These are phyloP conservation scores for Phenganax subtilis DNA, from an alignment of 92 coral and sea anemone genomes.

Conservation along the genomic window DNA sequence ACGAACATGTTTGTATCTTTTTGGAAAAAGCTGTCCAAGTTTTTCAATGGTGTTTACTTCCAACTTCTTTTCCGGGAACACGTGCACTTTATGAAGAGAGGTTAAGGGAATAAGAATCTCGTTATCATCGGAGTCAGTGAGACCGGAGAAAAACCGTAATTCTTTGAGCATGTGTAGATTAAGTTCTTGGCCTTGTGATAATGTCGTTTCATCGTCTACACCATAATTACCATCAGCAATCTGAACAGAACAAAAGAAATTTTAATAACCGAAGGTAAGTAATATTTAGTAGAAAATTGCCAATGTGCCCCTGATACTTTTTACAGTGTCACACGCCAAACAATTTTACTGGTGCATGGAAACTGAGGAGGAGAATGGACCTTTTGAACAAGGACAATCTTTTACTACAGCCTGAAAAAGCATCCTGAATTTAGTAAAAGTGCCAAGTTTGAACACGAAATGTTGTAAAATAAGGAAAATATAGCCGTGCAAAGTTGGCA, in stretches of 20 bases:
- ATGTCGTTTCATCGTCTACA: slow-evolving; percentile 81
- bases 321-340: no score
- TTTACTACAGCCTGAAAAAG: no score
- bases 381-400: no score
- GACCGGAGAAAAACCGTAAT: slow-evolving; percentile 23
- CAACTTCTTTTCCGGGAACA: slow-evolving; percentile 61
- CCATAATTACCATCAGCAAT: slow-evolving; percentile 78
- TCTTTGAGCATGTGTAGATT: slow-evolving; percentile 69
- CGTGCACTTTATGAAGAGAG: slow-evolving; percentile 79
- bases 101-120: slow-evolving; percentile 79
- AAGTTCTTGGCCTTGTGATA: slow-evolving; percentile 78
- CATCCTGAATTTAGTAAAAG: no score
- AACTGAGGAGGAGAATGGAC: no score
- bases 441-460: no score
- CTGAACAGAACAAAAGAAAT: not conserved
- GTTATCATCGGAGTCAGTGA: slow-evolving; percentile 33
- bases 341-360: no score
- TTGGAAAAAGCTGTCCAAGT: slow-evolving; percentile 52
- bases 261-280: no score
- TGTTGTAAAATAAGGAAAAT: no score
- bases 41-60: slow-evolving; percentile 62
- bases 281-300: no score
- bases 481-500: no score
- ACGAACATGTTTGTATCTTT: not conserved
- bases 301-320: no score